Conservation (phyloP, 2,888 invertebrate genomes). For the Tethea ocularis region DNA sequence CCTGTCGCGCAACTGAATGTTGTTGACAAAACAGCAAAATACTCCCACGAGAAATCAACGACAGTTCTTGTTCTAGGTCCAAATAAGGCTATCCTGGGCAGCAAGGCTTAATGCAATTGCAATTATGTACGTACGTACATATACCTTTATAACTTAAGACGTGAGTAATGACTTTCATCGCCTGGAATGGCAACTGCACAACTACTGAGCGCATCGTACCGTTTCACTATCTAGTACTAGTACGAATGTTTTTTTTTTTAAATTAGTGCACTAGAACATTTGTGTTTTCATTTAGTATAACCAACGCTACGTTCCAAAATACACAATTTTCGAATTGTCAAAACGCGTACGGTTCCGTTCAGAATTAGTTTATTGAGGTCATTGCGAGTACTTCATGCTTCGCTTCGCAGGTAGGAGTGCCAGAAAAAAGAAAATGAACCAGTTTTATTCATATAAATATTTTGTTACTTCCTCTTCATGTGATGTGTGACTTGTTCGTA, state of each 20-base stretch:
- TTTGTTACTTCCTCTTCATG: conserved; percentile 31
- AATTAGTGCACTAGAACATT: conserved; percentile 22
- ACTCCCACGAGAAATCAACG: conserved; percentile 61
- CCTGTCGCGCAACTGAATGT: conserved; percentile 35
- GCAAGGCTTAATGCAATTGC: conserved; percentile 49
- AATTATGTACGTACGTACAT: conserved; percentile 37
- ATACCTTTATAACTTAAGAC: conserved; percentile 42
- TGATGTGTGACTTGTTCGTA: background rate
- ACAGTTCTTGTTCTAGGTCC: conserved; percentile 48
- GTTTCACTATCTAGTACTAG: conserved; percentile 55
- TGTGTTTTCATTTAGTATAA: conserved; percentile 16
- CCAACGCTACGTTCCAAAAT: conserved; percentile 13
- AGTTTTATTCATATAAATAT: conserved; percentile 40
- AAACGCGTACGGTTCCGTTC: conserved; percentile 21
- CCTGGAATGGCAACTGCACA: conserved; percentile 68
- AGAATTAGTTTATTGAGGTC: conserved; percentile 55
- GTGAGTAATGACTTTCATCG: conserved; percentile 76
- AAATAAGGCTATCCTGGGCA: conserved; percentile 60
- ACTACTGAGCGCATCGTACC: conserved; percentile 56
- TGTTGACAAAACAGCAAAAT: conserved; percentile 46
- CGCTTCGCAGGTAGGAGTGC: conserved; percentile 38
- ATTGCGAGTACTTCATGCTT: conserved; percentile 53
- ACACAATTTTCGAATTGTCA: conserved; percentile 13
- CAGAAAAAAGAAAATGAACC: conserved; percentile 44
- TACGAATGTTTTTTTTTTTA: conserved; percentile 22